Conservation (phyloP, 2,888 invertebrate species). For the Himalopsyche anomala region DNA sequence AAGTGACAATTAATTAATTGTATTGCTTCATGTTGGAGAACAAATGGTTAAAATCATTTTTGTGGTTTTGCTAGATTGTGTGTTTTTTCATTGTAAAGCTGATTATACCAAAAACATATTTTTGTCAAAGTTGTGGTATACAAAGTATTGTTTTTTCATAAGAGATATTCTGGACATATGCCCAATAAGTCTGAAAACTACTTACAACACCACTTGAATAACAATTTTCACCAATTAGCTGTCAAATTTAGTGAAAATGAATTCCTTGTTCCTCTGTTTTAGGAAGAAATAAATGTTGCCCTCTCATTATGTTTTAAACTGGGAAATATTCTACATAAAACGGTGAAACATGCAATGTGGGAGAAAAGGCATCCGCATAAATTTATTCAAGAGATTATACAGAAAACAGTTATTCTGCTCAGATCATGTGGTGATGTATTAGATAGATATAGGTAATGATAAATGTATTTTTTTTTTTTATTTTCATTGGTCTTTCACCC, state of each 20-base stretch:
- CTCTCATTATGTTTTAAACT: constrained; percentile 74
- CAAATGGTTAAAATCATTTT: too few relatives aligned
- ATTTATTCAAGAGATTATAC: constrained; percentile 74
- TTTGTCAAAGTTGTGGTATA: too few relatives aligned
- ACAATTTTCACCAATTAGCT: too few relatives aligned
- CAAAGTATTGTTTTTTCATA: too few relatives aligned
- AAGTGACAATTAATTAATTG: too few relatives aligned
- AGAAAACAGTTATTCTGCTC: constrained; percentile 77
- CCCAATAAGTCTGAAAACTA: background rate
- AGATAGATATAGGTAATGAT: constrained; percentile 75
- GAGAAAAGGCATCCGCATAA: constrained; percentile 71
- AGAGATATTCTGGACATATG: background rate
- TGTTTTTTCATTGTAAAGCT: too few relatives aligned
- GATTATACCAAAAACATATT: too few relatives aligned
- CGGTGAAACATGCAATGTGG: constrained; percentile 78
- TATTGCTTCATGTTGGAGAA: too few relatives aligned
- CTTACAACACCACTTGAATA: too few relatives aligned
- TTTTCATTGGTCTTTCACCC: background rate
- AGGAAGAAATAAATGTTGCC: constrained; percentile 76
- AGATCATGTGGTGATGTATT: constrained; percentile 78
- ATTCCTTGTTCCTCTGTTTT: constrained; percentile 66
- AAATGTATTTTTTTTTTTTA: constrained; percentile 48
- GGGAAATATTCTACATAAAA: constrained; percentile 75
- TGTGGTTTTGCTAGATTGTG: too few relatives aligned
- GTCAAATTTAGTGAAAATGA: too few relatives aligned